phyloP scores from a whole-genome alignment of 2,113 vertebrate species.

The Clupea harengus region DNA sequence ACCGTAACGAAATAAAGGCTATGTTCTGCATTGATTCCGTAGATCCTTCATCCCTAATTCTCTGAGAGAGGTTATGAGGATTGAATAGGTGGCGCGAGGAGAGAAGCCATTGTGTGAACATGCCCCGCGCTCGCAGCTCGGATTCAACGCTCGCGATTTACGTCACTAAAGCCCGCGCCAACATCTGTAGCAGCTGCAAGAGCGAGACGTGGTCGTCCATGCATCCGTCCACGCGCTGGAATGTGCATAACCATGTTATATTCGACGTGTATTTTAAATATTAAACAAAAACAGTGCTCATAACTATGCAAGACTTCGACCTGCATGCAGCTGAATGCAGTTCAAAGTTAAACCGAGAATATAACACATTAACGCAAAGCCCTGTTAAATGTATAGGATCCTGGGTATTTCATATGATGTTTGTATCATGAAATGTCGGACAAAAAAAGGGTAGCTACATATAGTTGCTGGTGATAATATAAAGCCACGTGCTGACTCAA shows the following conservation, averaged over 20 bases:
- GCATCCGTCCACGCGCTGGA: not conserved
- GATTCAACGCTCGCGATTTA: not conserved
- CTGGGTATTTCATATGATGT: not conserved
- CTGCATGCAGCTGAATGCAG: too few species aligned
- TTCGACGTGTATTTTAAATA: not conserved
- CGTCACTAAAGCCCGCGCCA: conserved; percentile 48
- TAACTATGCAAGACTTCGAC: not conserved
- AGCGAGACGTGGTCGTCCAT: not conserved
- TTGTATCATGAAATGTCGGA: not conserved
- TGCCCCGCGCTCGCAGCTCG: conserved; percentile 1
- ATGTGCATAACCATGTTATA: not conserved
- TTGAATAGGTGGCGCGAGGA: not conserved
- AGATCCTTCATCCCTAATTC: not conserved
- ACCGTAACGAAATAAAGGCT: not conserved
- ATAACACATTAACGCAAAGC: not conserved
- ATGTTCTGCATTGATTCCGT: not conserved
- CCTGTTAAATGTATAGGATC: not conserved
- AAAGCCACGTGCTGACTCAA: conserved; percentile 1
- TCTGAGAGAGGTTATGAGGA: not conserved
- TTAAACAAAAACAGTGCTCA: not conserved
- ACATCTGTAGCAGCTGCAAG: conserved; percentile 63
- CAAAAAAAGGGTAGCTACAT: not conserved
- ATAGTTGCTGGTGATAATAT: not conserved
- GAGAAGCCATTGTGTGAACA: conserved; percentile 13
- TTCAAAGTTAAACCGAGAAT: too few species aligned